Evolutionary conservation across 2,797 vertebrate genomes (phyloP).

Genomic region (Pantherophis vulpinus): DNA sequence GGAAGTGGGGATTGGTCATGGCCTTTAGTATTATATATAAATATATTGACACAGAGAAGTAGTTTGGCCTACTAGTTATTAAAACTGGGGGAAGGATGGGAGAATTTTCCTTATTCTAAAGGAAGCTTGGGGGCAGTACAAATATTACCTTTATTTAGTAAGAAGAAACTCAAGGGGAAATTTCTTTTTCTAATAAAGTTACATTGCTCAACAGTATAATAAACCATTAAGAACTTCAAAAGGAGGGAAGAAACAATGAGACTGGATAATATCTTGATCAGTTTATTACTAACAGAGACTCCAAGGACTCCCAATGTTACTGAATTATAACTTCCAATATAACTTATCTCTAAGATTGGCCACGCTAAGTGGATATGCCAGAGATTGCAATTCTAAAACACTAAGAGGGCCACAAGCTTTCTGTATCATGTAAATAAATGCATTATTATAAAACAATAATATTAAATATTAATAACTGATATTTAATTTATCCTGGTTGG

Average conservation of each 20-base stretch:
- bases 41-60: background rate
- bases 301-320: background rate
- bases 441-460: background rate
- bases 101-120: constrained; percentile 1
- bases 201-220: constrained; percentile 9
- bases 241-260: constrained; percentile 21
- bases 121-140: background rate
- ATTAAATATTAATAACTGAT: background rate
- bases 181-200: constrained; percentile 40
- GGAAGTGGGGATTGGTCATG: background rate
- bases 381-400: background rate
- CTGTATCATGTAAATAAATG: background rate
- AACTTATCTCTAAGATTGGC: background rate
- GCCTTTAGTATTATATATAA: constrained; percentile 27
- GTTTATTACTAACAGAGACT: background rate
- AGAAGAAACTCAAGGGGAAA: background rate
- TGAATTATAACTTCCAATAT: background rate
- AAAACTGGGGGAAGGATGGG: background rate
- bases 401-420: background rate
- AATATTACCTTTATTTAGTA: constrained; percentile 26
- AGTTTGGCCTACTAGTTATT: background rate
- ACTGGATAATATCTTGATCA: constrained; percentile 20
- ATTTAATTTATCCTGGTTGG: background rate
- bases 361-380: background rate
- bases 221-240: constrained; percentile 28